Evolutionary conservation across 2,113 vertebrate genomes (phyloP), one percentile per base, ranked within the genome.

Genomic region (Mola mola): DNA sequence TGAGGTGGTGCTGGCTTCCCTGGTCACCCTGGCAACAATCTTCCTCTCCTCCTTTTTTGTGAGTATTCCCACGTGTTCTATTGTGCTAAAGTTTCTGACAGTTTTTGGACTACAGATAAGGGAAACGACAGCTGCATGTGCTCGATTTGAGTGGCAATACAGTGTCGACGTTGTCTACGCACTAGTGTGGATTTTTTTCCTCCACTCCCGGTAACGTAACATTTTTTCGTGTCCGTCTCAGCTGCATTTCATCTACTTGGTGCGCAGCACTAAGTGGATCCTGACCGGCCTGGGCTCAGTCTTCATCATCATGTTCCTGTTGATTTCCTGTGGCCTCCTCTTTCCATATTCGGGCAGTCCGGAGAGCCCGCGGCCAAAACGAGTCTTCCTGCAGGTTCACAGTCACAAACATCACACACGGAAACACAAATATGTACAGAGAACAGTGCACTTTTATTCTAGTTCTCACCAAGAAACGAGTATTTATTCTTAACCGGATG

Each of bases 41-140:
- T 89, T 97, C 69, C 88, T 98, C 20, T 95, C 95, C 33, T 96
- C 96, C 2, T 99, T 94, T 86, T 95, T 98, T 78, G 97, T 99
- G 91, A 95, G 96, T 79, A 8, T 34, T 37, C 21, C 21, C 5
- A 42, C 17, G 11, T 11, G 29, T 33, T 15, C 9, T 34, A 13
- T 34, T 34, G 33, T 13, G 33, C n/a, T n/a, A n/a, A n/a, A n/a
- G n/a, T n/a, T n/a, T n/a, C n/a, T n/a, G n/a, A n/a, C n/a, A n/a
- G n/a, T n/a, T n/a, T n/a, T n/a, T n/a, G n/a, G n/a, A n/a, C n/a
- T n/a, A n/a, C n/a, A n/a, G n/a, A n/a, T n/a, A n/a, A n/a, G n/a
- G n/a, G n/a, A n/a, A n/a, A n/a, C n/a, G n/a, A n/a, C n/a, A n/a
- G n/a, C n/a, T n/a, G n/a, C n/a, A n/a, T n/a, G n/a, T n/a, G n/a